phyloP scores from a whole-genome alignment of 2,797 vertebrate species.

The Rhincodon typus region DNA sequence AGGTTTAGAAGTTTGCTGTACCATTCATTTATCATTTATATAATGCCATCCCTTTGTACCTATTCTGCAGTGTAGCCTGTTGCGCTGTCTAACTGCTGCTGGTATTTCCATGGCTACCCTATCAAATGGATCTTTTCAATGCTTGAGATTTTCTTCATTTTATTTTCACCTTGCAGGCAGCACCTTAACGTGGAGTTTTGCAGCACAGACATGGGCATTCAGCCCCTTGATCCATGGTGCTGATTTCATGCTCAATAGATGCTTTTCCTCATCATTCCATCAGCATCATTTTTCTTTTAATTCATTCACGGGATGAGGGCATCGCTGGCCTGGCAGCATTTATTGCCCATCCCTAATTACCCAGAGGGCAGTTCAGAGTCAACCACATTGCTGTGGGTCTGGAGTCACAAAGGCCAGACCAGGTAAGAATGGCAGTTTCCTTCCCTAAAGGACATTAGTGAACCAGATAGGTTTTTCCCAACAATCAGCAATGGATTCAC shows the following conservation, averaged over 20 bases:
- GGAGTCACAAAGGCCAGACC: too few relatives aligned
- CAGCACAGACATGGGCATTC: neutral
- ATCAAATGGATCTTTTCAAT: neutral
- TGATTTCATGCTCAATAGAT: neutral
- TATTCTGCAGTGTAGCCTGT: neutral
- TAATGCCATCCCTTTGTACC: neutral
- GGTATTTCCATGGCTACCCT: neutral
- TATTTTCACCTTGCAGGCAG: neutral
- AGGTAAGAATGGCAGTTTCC: too few relatives aligned
- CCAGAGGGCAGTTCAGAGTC: too few relatives aligned
- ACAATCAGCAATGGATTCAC: too few relatives aligned
- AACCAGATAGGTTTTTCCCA: too few relatives aligned
- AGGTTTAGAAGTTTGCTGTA: neutral
- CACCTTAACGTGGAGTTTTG: neutral
- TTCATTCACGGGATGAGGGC: too few relatives aligned
- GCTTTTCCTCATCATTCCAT: neutral
- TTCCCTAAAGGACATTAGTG: too few relatives aligned
- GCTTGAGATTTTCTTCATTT: neutral
- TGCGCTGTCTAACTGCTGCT: neutral
- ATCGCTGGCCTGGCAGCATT: too few relatives aligned
- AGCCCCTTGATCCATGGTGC: neutral
- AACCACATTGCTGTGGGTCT: too few relatives aligned
- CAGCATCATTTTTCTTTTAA: too few relatives aligned
- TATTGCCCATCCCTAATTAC: too few relatives aligned
- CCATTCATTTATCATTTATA: neutral